These are phyloP conservation scores for Anthopleura xanthogrammica DNA, from an alignment of 92 coral and sea anemone genomes.

Conservation along the genomic window DNA sequence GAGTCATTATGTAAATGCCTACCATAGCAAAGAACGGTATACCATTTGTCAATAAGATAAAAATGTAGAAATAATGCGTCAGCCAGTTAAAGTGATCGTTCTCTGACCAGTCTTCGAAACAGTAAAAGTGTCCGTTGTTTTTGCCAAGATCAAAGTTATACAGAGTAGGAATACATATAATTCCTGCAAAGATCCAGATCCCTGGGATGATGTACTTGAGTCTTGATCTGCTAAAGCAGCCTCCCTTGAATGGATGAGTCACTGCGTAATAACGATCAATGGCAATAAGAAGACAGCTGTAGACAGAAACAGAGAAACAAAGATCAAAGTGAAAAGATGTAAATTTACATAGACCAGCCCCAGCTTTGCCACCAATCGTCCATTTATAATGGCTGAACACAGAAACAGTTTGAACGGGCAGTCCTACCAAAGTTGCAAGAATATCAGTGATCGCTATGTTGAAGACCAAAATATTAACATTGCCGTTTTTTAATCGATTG, in stretches of 20 bases:
- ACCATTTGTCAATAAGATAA: no score
- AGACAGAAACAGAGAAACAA: not conserved
- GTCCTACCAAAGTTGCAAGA: not conserved
- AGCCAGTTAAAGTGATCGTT: no score
- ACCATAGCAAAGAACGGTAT: no score
- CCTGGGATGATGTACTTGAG: conserved; percentile 15
- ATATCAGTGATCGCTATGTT: not conserved
- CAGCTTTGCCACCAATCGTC: not conserved
- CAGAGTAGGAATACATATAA: not conserved
- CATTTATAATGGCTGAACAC: not conserved
- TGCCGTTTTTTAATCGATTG: no score
- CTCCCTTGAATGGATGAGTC: conserved; percentile 5
- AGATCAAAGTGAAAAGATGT: no score
- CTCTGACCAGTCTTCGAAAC: no score
- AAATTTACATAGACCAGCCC: not conserved
- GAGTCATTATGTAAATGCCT: no score
- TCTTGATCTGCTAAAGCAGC: not conserved
- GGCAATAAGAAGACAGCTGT: conserved; percentile 10
- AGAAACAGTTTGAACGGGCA: no score
- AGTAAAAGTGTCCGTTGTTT: not conserved
- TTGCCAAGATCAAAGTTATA: no score
- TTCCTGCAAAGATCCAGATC: conserved; percentile 6
- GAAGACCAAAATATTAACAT: not conserved
- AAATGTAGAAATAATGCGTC: no score
- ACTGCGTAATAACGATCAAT: conserved; percentile 8